Evolutionary conservation across 2,888 invertebrate species (phyloP), one percentile per base, ranked within the genome.

Genomic region (Calameuta filiformis): DNA sequence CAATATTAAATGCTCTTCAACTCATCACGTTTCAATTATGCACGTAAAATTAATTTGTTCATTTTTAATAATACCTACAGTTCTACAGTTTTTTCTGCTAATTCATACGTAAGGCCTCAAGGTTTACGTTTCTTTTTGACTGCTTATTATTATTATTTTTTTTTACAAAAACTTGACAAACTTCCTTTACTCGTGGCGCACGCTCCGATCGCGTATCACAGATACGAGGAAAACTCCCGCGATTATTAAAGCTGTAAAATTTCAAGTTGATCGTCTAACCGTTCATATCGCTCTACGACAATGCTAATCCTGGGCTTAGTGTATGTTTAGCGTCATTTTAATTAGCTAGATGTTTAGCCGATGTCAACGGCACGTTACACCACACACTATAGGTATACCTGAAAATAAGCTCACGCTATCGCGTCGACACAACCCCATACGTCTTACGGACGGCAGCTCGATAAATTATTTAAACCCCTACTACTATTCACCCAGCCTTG

Each of bases 301-400:
- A 78, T 78, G 76, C 78, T 78, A 78, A 78, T 78, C 78, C 78
- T 9, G 11, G 68, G 78, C 73, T 78, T 68, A 73, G 75, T 76
- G 73, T 76, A 75, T 75, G 76, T n/a, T 71, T 71, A 71, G 71
- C 71, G 71, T 71, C 71, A 30, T 71, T 71, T 71, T 71, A 71
- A 71, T 71, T 71, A 71, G 71, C 71, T 34, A 31, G 71, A 71
- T 71, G 71, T 71, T 71, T 71, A 71, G 71, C 71, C 71, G 71
- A 71, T 34, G 71, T 71, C 71, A 34, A 71, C 71, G 30, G 71
- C 76, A 80, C 78, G 79, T 78, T 80, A 80, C 76, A 76, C 71
- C 68, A 56, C 23, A 23, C 56, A 56, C 56, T 56, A 56, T 56
- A 56, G 56, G 56, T 56, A 56, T 56, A 56, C 56, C 9, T 56